Evolutionary conservation across 37 sponge, comb jelly and placozoan species (phyloP).

Genomic region (Theonella swinhoei): DNA sequence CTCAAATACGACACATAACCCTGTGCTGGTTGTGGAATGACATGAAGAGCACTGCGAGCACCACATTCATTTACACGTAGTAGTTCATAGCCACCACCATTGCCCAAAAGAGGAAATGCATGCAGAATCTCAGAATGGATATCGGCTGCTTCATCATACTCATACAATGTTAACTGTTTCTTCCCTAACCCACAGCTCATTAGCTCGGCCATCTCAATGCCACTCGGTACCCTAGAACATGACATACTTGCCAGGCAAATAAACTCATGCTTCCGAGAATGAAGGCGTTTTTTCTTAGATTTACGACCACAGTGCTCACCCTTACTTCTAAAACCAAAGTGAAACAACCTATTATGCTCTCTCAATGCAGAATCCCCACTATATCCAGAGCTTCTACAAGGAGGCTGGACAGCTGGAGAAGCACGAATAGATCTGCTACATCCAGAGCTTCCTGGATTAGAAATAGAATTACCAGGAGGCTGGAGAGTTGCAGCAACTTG

Average conservation of each 20-base stretch:
- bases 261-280: slow-evolving; percentile 27
- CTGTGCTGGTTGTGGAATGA: not conserved
- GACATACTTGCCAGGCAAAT: slow-evolving; percentile 16
- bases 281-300: slow-evolving; percentile 10
- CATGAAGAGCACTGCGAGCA: not conserved
- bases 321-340: not conserved
- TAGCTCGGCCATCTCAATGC: slow-evolving; percentile 19
- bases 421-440: no score
- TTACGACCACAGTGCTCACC: not conserved
- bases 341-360: not conserved
- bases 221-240: not conserved
- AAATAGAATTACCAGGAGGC: not conserved
- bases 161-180: not conserved
- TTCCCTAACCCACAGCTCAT: slow-evolving; percentile 32
- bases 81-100: not conserved
- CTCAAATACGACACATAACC: not conserved
- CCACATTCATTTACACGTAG: not conserved
- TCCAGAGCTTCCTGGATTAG: no score
- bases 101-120: slow-evolving; percentile 15
- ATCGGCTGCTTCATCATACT: slow-evolving; percentile 1
- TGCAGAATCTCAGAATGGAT: slow-evolving; percentile 3
- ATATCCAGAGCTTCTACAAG: not conserved
- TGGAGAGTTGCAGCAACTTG: not conserved
- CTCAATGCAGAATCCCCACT: no score
- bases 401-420: not conserved